phyloP scores from a whole-genome alignment of 1,140 invertebrate species.

The Daktulosphaira vitifoliae region DNA sequence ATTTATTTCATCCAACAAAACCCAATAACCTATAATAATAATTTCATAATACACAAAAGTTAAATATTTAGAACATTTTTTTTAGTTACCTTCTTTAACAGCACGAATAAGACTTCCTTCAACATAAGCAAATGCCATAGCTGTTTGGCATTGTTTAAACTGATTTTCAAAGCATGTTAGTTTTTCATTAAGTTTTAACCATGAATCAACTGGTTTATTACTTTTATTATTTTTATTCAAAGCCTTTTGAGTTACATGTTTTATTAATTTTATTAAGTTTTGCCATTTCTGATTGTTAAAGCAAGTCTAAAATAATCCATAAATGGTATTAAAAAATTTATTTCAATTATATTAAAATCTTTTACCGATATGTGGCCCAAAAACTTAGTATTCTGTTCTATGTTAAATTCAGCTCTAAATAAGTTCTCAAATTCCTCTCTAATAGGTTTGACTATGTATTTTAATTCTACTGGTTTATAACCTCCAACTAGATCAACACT shows the following conservation, averaged over 20 bases:
- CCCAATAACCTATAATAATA: constrained; percentile 63
- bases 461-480: constrained; percentile 91
- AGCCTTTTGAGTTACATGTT: constrained; percentile 60
- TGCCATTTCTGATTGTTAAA: constrained; percentile 64
- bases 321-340: constrained; percentile 1
- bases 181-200: constrained; percentile 55
- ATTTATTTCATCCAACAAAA: constrained; percentile 96
- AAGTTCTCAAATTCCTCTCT: constrained; percentile 75
- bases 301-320: constrained; percentile 48
- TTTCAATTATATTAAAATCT: background rate
- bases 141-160: constrained; percentile 54
- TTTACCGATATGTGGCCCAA: constrained; percentile 55
- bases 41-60: background rate
- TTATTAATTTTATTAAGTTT: constrained; percentile 65
- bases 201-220: constrained; percentile 44
- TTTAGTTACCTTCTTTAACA: constrained; percentile 58
- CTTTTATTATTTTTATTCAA: constrained; percentile 47
- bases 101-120: constrained; percentile 88
- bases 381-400: constrained; percentile 76
- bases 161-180: constrained; percentile 61
- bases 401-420: constrained; percentile 69
- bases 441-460: constrained; percentile 70
- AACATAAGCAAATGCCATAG: constrained; percentile 83
- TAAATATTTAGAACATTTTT: constrained; percentile 3
- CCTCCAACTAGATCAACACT: constrained; percentile 92